Base-by-base conservation (phyloP, 2,113 vertebrate genomes). In the Scytalopus superciliaris region DNA sequence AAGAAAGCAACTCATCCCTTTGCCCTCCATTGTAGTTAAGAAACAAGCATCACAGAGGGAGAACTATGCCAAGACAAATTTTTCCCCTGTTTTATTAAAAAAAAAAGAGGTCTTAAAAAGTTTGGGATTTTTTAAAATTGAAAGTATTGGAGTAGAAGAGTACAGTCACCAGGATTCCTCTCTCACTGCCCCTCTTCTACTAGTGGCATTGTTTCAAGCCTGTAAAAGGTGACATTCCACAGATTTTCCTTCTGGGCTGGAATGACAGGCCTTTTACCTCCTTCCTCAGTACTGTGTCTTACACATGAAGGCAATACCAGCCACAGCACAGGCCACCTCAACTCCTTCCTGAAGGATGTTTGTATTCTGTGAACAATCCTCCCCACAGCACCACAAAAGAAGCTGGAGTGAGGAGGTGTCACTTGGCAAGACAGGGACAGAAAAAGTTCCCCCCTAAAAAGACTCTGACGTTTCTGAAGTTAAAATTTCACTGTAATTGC, bases 141-240 rank as follows among this genome's bases (percentile, higher is more conserved):
- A 10, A 92, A 76, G 24, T 69, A 44, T 10, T 8, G 10, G 52
- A 90, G n/a, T 35, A 76, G 42, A 67, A 60, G 18, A 64, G 28
- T 17, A 33, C 0, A 0, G 28, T 11, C 4, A 27, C 39, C 21
- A 40, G 21, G 24, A 56, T 35, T 75, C 31, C 42, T 47, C 37
- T 74, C 40, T 25, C 47, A 63, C 19, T 55, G 24, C 14, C 75
- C 35, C 52, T 82, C 33, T 62, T 47, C 66, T 78, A 47, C 24
- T 23, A 44, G 3, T 23, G 27, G 22, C 42, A 31, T 9, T 47
- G 39, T 59, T 85, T 85, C 45, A 78, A 79, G 40, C 21, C 42
- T 39, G 13, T 47, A 18, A 56, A 69, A 70, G 14, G 31, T 21
- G 12, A 18, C 12, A 39, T 8, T 66, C 42, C 52, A 67, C 22